Evolutionary conservation across 2,797 vertebrate genomes (phyloP), one percentile per base, ranked within the genome.

Genomic region (Tarsius wallacei): DNA sequence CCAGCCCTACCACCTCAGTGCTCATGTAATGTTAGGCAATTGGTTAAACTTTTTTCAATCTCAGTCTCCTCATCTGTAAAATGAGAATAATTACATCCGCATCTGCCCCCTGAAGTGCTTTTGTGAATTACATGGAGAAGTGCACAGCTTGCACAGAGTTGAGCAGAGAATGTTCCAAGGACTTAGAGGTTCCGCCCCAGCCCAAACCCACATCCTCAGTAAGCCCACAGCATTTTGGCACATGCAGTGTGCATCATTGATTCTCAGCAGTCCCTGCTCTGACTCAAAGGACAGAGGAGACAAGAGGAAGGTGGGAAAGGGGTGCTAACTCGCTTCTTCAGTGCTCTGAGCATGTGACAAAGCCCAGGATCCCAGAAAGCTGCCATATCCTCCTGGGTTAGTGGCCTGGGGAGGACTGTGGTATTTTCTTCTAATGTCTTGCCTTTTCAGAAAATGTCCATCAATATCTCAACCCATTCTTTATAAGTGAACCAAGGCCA

Each of bases 51-150:
- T 93, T 61, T 59, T 71, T 93, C 28, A 11, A 12, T 51, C 84
- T 90, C 88, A 61, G 57, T 93, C 70, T 95, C 70, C 86, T 74
- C 11, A 9, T 55, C 78, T 96, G 68, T 77, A 33, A 83, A 88
- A 71, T 78, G 81, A 87, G 66, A 87, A 68, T 61, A 78, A 64
- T 47, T 64, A 1, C 0, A 2, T 64, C 68, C 85, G 1, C 1
- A 2, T 64, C 63, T 87, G 15, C 61, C 42, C 93, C 84, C 51
- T 51, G 26, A 47, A 42, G 2, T 66, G 26, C 89, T 89, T 73
- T 59, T 33, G 11, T 82, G 59, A 76, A 31, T 84, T 57, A 87
- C 33, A n/a, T 91, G 59, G n/a, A 42, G 91, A 81, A 66, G 66
- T 28, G 33, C 49, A 31, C 22, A 36, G 83, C 42, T n/a, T 73